phyloP scores from a whole-genome alignment of 2,113 vertebrate genomes.

The Tenebrosternarchus preto region DNA sequence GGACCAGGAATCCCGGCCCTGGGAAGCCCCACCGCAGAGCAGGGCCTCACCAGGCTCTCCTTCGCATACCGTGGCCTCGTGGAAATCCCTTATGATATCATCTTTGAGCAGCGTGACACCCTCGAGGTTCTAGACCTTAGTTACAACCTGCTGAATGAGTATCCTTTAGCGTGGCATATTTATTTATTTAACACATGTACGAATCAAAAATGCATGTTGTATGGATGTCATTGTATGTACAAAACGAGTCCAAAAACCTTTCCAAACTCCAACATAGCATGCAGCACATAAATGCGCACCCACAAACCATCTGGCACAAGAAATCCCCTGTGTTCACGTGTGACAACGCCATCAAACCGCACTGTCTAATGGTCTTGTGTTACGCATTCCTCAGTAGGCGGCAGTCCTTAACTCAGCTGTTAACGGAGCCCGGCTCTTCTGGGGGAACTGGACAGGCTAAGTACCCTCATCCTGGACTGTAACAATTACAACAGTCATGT shows the following conservation, averaged over 20 bases:
- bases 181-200: no score
- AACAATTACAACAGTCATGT: slow-evolving; percentile 76
- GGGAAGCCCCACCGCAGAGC: slow-evolving; percentile 31
- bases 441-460: slow-evolving; percentile 70
- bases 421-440: slow-evolving; percentile 74
- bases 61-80: slow-evolving; percentile 72
- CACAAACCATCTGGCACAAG: background rate
- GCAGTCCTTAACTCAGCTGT: slow-evolving; percentile 63
- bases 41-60: slow-evolving; percentile 66
- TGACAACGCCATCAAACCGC: background rate
- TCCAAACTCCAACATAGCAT: background rate
- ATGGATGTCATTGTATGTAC: background rate
- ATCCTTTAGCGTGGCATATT: no score
- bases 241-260: no score
- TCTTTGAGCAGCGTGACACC: slow-evolving; percentile 61
- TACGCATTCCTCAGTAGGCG: background rate
- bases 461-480: slow-evolving; percentile 75
- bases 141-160: slow-evolving; percentile 75
- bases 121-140: slow-evolving; percentile 77
- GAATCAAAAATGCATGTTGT: no score
- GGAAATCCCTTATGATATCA: slow-evolving; percentile 73
- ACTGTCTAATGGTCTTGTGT: background rate
- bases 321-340: background rate
- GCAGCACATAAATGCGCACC: background rate
- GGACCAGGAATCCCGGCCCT: slow-evolving; percentile 41